A percentile compares a stretch with the other conserved stretches of the same genome.
These are phyloP conservation scores for Isoperla grammatica DNA, from an alignment of 2,888 invertebrate genomes.

Conservation along the genomic window DNA sequence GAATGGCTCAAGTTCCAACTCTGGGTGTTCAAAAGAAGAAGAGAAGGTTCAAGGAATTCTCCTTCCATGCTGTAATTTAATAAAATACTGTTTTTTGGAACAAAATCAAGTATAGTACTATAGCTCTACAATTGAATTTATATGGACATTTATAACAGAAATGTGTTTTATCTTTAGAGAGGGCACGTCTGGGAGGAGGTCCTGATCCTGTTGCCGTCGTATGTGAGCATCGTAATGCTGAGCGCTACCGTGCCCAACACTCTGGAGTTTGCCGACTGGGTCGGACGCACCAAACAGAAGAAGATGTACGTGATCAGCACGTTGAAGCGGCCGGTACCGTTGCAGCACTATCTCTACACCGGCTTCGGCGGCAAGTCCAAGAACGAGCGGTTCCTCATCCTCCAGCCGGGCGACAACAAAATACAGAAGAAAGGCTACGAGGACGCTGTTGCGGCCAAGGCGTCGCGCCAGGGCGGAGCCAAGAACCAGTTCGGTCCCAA, in stretches of 20 bases:
- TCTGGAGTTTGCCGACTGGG: slow-evolving; percentile 92
- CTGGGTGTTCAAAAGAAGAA: no score
- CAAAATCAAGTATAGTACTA: no score
- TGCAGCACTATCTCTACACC: slow-evolving; percentile 91
- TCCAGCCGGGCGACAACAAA: slow-evolving; percentile 56
- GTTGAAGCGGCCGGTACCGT: slow-evolving; percentile 85
- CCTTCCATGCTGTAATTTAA: no score
- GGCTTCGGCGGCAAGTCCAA: slow-evolving; percentile 67
- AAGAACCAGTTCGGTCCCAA: slow-evolving; percentile 14
- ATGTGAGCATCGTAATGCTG: slow-evolving; percentile 93
- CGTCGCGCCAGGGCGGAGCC: slow-evolving; percentile 20
- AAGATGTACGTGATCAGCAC: slow-evolving; percentile 92
- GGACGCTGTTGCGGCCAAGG: slow-evolving; percentile 27
- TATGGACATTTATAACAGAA: no score
- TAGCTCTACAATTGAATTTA: no score
- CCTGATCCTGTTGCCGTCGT: slow-evolving; percentile 87
- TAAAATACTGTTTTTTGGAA: no score
- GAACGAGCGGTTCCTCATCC: slow-evolving; percentile 60
- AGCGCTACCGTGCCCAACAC: slow-evolving; percentile 99
- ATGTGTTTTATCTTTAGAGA: slow-evolving; percentile 48
- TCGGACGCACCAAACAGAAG: slow-evolving; percentile 77
- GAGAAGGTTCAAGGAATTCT: no score
- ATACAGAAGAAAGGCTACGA: neutral
- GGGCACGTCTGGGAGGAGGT: slow-evolving; percentile 99
- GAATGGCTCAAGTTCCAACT: no score